Percentiles rank a stretch among this genome's conserved stretches.
Evolutionary conservation across 2,797 vertebrate genomes (phyloP).

Genomic region (Strix occidentalis): DNA sequence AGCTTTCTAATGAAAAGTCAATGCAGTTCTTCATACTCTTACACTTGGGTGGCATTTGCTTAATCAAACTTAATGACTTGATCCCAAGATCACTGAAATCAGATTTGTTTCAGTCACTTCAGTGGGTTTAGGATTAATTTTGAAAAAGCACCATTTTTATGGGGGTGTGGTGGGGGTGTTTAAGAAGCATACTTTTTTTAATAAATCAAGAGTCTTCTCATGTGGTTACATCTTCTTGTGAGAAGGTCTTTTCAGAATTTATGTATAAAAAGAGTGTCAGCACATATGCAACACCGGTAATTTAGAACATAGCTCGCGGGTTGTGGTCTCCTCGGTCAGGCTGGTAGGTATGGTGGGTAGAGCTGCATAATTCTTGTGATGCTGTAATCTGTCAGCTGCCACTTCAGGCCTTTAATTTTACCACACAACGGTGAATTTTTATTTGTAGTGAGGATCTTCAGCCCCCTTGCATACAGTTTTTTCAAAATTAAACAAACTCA

Average conservation of each 20-base stretch:
- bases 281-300: neutral
- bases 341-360: constrained; percentile 1
- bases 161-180: neutral
- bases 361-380: neutral
- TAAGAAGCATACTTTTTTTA: neutral
- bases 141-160: neutral
- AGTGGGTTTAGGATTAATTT: neutral
- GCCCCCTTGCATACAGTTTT: neutral
- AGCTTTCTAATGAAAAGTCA: neutral
- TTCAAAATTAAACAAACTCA: neutral
- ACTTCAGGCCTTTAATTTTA: neutral
- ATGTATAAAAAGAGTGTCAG: neutral
- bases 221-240: constrained; percentile 29
- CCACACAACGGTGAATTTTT: neutral
- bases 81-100: neutral
- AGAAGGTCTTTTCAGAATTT: constrained; percentile 8
- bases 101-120: neutral
- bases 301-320: neutral
- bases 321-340: neutral
- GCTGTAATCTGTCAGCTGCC: neutral
- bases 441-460: neutral
- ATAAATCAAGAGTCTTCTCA: constrained; percentile 18
- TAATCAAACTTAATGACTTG: neutral
- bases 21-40: neutral
- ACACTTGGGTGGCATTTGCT: neutral